Base-by-base conservation (phyloP, 1,140 invertebrate species). In the Mamestra configurata region DNA sequence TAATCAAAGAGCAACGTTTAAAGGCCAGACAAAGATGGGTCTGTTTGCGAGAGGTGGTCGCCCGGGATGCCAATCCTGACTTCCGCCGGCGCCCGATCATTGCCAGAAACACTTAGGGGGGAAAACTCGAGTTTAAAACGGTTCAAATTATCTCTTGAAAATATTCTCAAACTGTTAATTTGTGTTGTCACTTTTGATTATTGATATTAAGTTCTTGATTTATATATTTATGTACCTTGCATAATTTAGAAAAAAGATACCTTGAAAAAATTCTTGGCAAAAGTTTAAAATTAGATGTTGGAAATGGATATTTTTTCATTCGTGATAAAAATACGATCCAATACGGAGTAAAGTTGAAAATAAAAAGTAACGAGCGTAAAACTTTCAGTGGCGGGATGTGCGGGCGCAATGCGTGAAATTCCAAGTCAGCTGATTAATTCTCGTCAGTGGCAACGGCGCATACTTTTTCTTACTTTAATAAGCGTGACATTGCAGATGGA, bases 71-170 rank as follows among this genome's bases (percentile, higher is more conserved):
- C 86, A 85, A 87, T 89, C 82, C 79, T 57, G 64, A 85, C 87
- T 91, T 93, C 92, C 92, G 92, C 89, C 92, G 92, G 92, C 92
- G 92, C 88, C 92, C 86, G 86, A 88, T 85, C 89, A 90, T 91
- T 91, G 86, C 89, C 88, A 92, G 88, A 88, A 89, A 90, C 90
- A 90, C 87, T 92, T 90, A 89, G 84, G 78, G 51, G n/a, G 66
- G 57, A 77, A 76, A 79, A 61, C 22, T 68, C 61, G 31, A 68
- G 31, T 18, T 46, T 66, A 68, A 77, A 77, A 66, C 35, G 46
- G 0, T 35, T 51, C 24, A n/a, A 77, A 77, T 51, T 53, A 35
- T 18, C 1, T 5, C 27, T 31, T 40, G 4, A 5, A 76, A 57
- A 61, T n/a, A 73, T 11, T 37, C 70, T 55, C 24, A 22, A 40